A percentile compares a stretch with the other conserved stretches of the same genome.
phyloP scores from a whole-genome alignment of 2,113 vertebrate species.

The Eolophus roseicapilla region DNA sequence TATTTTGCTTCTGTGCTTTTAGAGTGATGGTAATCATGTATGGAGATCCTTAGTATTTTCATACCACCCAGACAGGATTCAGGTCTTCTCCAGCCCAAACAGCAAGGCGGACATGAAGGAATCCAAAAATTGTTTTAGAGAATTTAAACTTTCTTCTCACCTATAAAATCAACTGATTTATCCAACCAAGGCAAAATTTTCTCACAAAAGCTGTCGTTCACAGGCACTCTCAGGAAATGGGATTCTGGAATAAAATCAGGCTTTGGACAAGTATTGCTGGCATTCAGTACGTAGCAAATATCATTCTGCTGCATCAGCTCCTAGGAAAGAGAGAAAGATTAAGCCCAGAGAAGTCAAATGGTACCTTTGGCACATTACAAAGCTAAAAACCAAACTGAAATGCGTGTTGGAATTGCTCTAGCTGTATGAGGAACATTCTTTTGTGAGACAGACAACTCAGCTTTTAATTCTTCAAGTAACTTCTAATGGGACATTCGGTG shows the following conservation, averaged over 20 bases:
- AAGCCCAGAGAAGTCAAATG: not conserved
- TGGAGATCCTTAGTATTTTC: not conserved
- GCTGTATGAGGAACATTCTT: not conserved
- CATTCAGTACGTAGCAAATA: constrained; percentile 90
- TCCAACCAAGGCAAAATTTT: constrained; percentile 97
- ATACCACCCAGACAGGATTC: not conserved
- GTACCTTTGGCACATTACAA: not conserved
- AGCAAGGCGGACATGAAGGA: not conserved
- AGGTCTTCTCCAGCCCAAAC: not conserved
- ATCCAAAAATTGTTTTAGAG: not conserved
- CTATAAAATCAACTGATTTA: constrained; percentile 94
- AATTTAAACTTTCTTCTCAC: constrained; percentile 70
- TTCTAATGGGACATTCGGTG: not conserved
- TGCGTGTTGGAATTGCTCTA: not conserved
- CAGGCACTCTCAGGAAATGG: constrained; percentile 92
- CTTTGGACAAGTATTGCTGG: constrained; percentile 95
- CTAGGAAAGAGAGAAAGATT: constrained; percentile 62
- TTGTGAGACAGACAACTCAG: not conserved
- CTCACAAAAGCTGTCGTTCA: constrained; percentile 97
- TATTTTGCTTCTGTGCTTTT: not conserved
- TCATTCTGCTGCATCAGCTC: constrained; percentile 97
- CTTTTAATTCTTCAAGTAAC: not conserved
- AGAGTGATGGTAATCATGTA: not conserved
- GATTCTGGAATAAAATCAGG: constrained; percentile 94
- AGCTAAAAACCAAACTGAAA: not conserved